phyloP scores from a whole-genome alignment of 1,140 invertebrate genomes.

The Metopolophium dirhodum region DNA sequence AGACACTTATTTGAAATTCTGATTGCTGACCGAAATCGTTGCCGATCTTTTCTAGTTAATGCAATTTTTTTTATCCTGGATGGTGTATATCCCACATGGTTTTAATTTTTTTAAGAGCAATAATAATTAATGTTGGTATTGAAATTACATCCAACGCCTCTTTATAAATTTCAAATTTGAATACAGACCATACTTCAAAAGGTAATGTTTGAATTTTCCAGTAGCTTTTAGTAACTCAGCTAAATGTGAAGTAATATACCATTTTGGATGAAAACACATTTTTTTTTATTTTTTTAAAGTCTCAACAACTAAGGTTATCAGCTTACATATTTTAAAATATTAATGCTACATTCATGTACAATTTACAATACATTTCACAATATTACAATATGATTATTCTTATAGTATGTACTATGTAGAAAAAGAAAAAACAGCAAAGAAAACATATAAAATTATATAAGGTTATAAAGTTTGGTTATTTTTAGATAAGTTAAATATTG shows the following conservation, averaged over 20 bases:
- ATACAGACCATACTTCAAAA: background rate
- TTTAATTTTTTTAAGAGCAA: background rate
- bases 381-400: too few relatives aligned
- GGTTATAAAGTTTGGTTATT: too few relatives aligned
- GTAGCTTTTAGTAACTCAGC: background rate
- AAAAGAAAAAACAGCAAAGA: too few relatives aligned
- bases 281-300: too few relatives aligned
- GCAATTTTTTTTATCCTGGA: background rate
- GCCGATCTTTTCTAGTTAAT: background rate
- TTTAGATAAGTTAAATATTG: too few relatives aligned
- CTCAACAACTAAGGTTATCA: too few relatives aligned
- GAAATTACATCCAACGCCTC: background rate
- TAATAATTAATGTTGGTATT: background rate
- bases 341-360: too few relatives aligned
- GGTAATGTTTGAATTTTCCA: background rate
- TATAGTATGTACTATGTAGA: too few relatives aligned
- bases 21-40: background rate
- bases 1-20: background rate
- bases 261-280: too few relatives aligned
- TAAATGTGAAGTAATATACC: background rate
- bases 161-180: background rate
- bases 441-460: too few relatives aligned
- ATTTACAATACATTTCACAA: too few relatives aligned
- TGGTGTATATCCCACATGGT: background rate
- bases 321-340: too few relatives aligned